Evolutionary conservation across 2,888 invertebrate genomes (phyloP), one percentile per base, ranked within the genome.

Genomic region (Minunthozetes semirufus): DNA sequence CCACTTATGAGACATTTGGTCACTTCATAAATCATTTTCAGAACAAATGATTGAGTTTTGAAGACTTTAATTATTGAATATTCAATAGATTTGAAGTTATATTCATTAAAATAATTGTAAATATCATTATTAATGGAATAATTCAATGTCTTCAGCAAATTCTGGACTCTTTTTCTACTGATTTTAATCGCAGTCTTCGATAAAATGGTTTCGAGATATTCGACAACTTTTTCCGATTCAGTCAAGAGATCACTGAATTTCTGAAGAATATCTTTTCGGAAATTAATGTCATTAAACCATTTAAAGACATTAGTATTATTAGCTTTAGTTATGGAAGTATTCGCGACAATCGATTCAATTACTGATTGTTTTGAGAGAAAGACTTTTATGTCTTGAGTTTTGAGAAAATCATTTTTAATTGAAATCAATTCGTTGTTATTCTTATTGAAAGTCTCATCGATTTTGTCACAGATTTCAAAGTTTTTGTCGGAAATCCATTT

Each of bases 401-500:
- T 19, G 9, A 68, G 15, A 19, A 42, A 19, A 13, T 46, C 4
- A 22, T 68, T 46, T 19, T 68, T 42, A 22, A 68, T 17, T 6
- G 22, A 13, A 42, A 68, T 46, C 6, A n/a, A 68, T 22, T 68
- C 68, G 4, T 68, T 46, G 19, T 2, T 42, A 22, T 68, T 42
- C 11, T 46, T 68, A 46, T 68, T 42, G 5, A 46, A 46, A 0
- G 1, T 19, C 8, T 25, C 8, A 11, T 46, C 22, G 8, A 68
- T 46, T 46, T 68, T 22, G 22, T 68, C 68, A 42, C 17, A 33
- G 11, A 68, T 68, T 68, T 68, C 68, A 22, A 22, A 22, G n/a
- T 68, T 68, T 68, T 46, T 68, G 22, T 11, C n/a, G 11, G 68
- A 68, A 68, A 68, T 38, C 68, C 68, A 68, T 46, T 68, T 68